Percentiles rank a stretch among this genome's conserved stretches.
These are phyloP conservation scores for Trogon melanurus DNA, from an alignment of 2,113 vertebrate genomes.

Conservation along the genomic window DNA sequence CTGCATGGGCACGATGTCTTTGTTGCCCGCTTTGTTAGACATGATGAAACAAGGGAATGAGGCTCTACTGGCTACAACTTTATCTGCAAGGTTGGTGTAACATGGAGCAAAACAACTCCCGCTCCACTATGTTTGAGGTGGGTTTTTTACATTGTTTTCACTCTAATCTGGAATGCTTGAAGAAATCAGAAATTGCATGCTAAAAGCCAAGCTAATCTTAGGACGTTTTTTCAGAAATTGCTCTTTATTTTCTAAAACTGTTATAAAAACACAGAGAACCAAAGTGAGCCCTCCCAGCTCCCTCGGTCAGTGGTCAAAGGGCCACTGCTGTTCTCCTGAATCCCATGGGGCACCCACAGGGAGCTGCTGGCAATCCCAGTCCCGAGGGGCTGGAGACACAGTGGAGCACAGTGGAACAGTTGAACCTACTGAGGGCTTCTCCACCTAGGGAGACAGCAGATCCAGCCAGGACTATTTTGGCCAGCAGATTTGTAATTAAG, in stretches of 20 bases:
- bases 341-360: rapidly evolving
- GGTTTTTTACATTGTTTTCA: rapidly evolving
- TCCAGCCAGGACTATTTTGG: neutral
- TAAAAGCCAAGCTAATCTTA: neutral
- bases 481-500: neutral
- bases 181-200: neutral
- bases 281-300: neutral
- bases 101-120: neutral
- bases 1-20: neutral
- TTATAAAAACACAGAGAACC: neutral
- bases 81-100: neutral
- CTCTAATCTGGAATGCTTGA: neutral
- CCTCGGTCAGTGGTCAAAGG: rapidly evolving
- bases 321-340: neutral
- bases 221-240: neutral
- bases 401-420: rapidly evolving
- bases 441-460: neutral
- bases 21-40: rapidly evolving
- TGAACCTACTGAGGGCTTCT: neutral
- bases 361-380: neutral
- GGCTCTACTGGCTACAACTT: neutral
- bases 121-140: too few relatives aligned
- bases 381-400: neutral
- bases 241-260: neutral
- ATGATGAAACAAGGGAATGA: neutral